phyloP scores from a whole-genome alignment of 2,113 vertebrate species.

The Mesitornis unicolor region DNA sequence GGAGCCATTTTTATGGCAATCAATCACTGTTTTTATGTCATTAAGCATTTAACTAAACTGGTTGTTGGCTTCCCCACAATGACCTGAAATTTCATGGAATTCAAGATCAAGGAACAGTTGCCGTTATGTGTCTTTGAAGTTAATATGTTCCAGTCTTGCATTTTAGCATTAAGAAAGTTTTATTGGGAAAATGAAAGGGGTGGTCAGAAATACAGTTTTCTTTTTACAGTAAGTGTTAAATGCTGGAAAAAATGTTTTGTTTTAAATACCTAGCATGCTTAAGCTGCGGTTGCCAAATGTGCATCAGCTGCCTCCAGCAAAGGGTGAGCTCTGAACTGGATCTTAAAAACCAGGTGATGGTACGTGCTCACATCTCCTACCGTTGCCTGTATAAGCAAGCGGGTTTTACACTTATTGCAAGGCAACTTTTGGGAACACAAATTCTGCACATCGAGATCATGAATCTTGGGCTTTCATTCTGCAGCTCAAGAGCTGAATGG shows the following conservation, averaged over 20 bases:
- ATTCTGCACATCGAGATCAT: not conserved
- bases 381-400: rapidly evolving
- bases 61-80: conserved; percentile 34
- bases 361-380: not conserved
- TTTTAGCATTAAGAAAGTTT: conserved; percentile 46
- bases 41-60: conserved; percentile 54
- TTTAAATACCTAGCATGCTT: not conserved
- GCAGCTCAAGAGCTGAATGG: rapidly evolving
- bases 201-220: not conserved
- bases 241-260: not conserved
- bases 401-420: not conserved
- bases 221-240: not conserved
- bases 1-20: conserved; percentile 56
- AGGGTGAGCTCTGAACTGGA: not conserved
- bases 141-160: conserved; percentile 55
- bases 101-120: conserved; percentile 62
- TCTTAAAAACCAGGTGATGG: not conserved
- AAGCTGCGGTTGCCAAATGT: not conserved
- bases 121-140: conserved; percentile 44
- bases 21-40: conserved; percentile 51
- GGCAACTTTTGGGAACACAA: not conserved
- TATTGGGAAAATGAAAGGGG: not conserved
- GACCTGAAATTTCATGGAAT: conserved; percentile 66
- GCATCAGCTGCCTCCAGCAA: not conserved
- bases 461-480: not conserved